Base-by-base conservation (phyloP, 2,113 vertebrate species). In the Pogonocichla stellata region DNA sequence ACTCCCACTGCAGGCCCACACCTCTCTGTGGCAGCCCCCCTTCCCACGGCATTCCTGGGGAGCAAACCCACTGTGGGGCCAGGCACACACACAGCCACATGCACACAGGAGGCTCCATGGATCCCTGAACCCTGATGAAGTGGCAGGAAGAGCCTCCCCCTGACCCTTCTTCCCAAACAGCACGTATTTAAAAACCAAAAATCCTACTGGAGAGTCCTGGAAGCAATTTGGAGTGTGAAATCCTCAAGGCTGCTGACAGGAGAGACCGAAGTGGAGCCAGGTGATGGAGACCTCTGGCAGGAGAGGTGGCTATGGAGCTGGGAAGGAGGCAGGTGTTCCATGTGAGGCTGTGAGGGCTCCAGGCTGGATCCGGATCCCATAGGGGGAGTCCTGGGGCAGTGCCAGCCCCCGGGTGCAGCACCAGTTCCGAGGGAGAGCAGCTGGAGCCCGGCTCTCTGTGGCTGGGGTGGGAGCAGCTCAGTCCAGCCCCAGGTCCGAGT, bases 401-500 rank as follows among this genome's bases (percentile, higher is more conserved):
- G 61, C 33, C 33, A 47, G 86, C 64, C 86, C 87, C 95, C 24
- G 73, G 92, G 82, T 71, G 89, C 95, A 96, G 97, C 96, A 95
- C 93, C 95, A 48, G 84, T 89, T 92, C 93, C 3, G 10, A 56
- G 72, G 88, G 82, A 64, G 93, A 61, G 83, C 9, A 1, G 86
- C 66, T 11, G 18, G 73, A 89, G 79, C 71, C 36, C 5, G 14
- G 94, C 61, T 81, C 79, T 28, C 57, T 3, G 7, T 12, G 78
- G 48, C 58, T 19, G 45, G 79, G 78, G 50, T 3, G 0, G 40
- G 62, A 78, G 69, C 1, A 93, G 42, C n/a, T 95, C 98, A 99
- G 91, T 98, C 98, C 25, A 98, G 97, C 66, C 98, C 98, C 18
- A 98, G 97, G 74, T 98, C 97, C 0, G 98, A 94, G 92, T 98